Evolutionary conservation across 2,888 invertebrate species (phyloP).

Genomic region (Plagodis dolabraria): DNA sequence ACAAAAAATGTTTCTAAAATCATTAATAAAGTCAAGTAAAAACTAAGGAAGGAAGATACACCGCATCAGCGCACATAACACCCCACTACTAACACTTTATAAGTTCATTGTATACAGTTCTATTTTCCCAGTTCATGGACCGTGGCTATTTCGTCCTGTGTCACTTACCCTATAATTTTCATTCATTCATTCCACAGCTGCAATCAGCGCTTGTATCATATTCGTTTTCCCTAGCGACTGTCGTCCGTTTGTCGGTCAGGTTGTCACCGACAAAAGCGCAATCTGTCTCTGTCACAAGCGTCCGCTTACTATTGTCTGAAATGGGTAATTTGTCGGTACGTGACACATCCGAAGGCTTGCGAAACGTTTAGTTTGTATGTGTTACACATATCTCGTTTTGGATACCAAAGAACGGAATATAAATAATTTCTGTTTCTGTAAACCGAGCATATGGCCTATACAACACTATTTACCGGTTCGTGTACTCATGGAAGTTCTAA

Average conservation of each 20-base stretch:
- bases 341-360: constrained; percentile 57
- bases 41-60: no score
- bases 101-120: not conserved
- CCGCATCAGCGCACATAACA: no score
- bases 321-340: constrained; percentile 47
- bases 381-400: no score
- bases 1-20: no score
- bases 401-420: no score
- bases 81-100: no score
- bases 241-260: constrained; percentile 19
- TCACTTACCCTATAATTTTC: constrained; percentile 1
- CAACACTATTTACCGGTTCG: no score
- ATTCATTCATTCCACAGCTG: not conserved
- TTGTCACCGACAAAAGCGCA: constrained; percentile 37
- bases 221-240: not conserved
- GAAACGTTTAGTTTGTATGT: constrained; percentile 16
- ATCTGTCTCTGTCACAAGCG: constrained; percentile 52
- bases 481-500: no score
- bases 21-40: no score
- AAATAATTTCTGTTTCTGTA: no score
- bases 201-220: not conserved
- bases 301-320: constrained; percentile 46
- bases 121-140: not conserved
- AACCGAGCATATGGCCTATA: no score
- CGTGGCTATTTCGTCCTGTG: constrained; percentile 3